Base-by-base conservation (phyloP, 2,797 vertebrate genomes). In the Chelmon rostratus region DNA sequence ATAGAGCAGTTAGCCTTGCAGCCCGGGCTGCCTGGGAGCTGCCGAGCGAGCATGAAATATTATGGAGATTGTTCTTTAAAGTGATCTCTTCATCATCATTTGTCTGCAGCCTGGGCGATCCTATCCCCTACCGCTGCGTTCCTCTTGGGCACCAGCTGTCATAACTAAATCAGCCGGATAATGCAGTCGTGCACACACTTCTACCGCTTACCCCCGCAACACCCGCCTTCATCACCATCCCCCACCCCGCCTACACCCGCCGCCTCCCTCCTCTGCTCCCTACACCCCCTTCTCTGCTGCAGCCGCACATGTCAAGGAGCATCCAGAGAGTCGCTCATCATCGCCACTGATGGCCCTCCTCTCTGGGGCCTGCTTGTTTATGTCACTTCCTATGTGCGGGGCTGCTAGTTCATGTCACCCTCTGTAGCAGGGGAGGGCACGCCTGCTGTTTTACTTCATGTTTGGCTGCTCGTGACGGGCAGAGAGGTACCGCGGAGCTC, bases 51-150 rank as follows among this genome's bases (percentile, higher is more conserved):
- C 97, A 96, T 99, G 98, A 99, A 99, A 98, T 99, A 99, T 99
- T 98, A 97, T 96, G 96, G 96, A 98, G 97, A 99, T 98, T 97
- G 97, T 98, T 97, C 97, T 97, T 98, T 98, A 98, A 99, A 99
- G 97, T 97, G 98, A 98, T 97, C 96, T 98, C 98, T 99, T 98
- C 96, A 98, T 99, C 98, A 99, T 99, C 97, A 98, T 99, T 98
- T 98, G 97, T 98, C 97, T 97, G 95, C 96, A 91, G 95, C 93
- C 91, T 92, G 93, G 79, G 91, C 87, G 96, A 95, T 95, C 96
- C 96, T 95, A 95, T 94, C 93, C 94, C 94, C 93, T 93, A 91
- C 88, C 88, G 92, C 88, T 9, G 89, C 95, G 94, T 94, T 95
- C 88, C 96, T 95, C 96, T 94, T 94, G 95, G 96, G 96, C 92